Evolutionary conservation across 2,113 vertebrate genomes (phyloP).

Genomic region (Seriola aureovittata): DNA sequence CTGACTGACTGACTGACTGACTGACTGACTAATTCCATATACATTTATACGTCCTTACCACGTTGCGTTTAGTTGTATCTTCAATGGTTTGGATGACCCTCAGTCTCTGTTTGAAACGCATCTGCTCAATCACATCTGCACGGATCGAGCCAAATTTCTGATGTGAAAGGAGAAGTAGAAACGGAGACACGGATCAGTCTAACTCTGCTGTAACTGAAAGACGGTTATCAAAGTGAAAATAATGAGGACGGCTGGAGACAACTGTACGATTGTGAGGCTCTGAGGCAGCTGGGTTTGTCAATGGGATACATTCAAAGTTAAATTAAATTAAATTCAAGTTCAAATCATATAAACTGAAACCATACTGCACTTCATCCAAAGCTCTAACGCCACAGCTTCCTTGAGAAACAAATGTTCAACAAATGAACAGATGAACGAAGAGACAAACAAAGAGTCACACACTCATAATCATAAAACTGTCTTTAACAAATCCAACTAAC

Average conservation of each 20-base stretch:
- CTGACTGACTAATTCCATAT: neutral
- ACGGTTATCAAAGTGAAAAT: neutral
- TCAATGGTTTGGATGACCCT: conserved; percentile 98
- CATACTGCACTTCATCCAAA: neutral
- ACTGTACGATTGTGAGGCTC: neutral
- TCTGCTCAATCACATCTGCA: conserved; percentile 97
- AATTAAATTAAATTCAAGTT: neutral
- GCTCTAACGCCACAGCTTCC: neutral
- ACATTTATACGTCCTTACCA: conserved; percentile 84
- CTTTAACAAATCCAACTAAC: neutral
- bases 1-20: too few species aligned
- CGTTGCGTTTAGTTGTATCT: conserved; percentile 97
- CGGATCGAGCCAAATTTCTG: conserved; percentile 98
- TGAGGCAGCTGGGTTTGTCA: neutral
- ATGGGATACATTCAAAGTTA: neutral
- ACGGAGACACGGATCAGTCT: neutral
- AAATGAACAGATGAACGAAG: neutral
- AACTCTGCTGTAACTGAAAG: neutral
- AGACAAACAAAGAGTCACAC: neutral
- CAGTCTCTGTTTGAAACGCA: conserved; percentile 98
- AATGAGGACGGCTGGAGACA: neutral
- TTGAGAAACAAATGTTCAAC: neutral
- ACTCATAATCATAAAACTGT: neutral
- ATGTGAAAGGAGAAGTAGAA: conserved; percentile 14
- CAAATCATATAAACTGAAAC: neutral